Evolutionary conservation across 2,113 vertebrate species (phyloP), one percentile per base, ranked within the genome.

Genomic region (Pseudolaguvia tuberculata): DNA sequence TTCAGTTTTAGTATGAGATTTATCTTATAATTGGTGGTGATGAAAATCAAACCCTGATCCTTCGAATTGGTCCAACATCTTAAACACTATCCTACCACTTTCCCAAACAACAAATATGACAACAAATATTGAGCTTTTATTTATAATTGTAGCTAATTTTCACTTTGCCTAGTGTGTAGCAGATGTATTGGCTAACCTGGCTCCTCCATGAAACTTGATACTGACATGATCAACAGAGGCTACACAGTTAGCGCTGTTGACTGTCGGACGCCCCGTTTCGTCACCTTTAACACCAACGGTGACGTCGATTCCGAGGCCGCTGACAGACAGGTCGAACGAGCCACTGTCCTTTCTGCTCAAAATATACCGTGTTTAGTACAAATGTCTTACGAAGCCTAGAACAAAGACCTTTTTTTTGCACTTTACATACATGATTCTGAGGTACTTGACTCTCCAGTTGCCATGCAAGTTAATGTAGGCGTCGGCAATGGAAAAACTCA

Each of bases 401-500:
- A 76, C 25, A 61, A 27, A 18, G 20, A 45, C n/a, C 7, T 5
- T 21, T n/a, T 4, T 61, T 21, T 5, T 42, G 48, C 12, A 53
- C 27, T 12, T 35, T 56, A 82, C 90, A 84, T 79, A 92, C 91
- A 92, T 79, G 56, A 89, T 20, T 47, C 39, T 13, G 1, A 87
- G 66, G 77, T 87, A 91, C 76, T 82, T 88, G 71, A 92, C 86
- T 79, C 74, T 88, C 91, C 90, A 92, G 71, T 89, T 83, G 61
- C 90, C 91, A 6, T 62, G 76, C 53, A 92, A 75, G n/a, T 51
- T 84, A 66, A 92, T 83, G 82, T 72, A 87, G 76, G 86, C 87
- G 0, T 90, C 82, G 1, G 51, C 10, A 17, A 92, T 86, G 31
- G 85, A 84, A 67, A 91, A 51, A 20, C 4, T 85, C 75, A 92